Conservation (phyloP, 2,888 invertebrate genomes). For the Cataglyphis rosenhaueri region DNA sequence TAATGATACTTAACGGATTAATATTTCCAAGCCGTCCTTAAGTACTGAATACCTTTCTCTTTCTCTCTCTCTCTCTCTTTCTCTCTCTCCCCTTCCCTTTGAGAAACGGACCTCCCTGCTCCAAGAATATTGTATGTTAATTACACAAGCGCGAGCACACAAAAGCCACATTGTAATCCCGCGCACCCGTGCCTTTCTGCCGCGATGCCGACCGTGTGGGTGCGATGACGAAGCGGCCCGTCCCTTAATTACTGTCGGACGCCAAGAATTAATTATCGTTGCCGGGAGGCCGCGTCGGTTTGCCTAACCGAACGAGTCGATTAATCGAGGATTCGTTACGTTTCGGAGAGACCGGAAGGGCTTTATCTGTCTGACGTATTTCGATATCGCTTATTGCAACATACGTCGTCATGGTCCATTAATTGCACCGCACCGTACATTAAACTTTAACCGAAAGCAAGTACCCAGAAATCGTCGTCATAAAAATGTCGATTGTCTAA, state of each 20-base stretch:
- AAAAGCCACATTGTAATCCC: conserved; percentile 42
- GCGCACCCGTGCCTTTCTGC: conserved; percentile 28
- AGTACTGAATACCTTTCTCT: conserved; percentile 17
- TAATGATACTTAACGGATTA: conserved; percentile 28
- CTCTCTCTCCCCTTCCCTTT: not conserved
- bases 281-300: conserved; percentile 48
- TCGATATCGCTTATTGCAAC: not conserved
- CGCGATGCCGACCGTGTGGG: conserved; percentile 60
- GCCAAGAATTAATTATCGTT: conserved; percentile 70
- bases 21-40: conserved; percentile 2
- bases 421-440: conserved; percentile 51
- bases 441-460: not conserved
- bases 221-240: conserved; percentile 67
- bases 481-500: not conserved
- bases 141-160: conserved; percentile 32
- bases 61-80: not conserved
- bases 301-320: conserved; percentile 49
- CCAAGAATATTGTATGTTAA: conserved; percentile 52
- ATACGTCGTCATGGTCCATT: conserved; percentile 41
- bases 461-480: not conserved
- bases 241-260: conserved; percentile 69
- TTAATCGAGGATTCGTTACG: conserved; percentile 67
- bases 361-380: conserved; percentile 23
- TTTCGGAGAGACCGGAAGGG: conserved; percentile 7
- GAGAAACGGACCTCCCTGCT: conserved; percentile 26